phyloP scores from a whole-genome alignment of 2,113 vertebrate species.

The Nesogale talazaci region DNA sequence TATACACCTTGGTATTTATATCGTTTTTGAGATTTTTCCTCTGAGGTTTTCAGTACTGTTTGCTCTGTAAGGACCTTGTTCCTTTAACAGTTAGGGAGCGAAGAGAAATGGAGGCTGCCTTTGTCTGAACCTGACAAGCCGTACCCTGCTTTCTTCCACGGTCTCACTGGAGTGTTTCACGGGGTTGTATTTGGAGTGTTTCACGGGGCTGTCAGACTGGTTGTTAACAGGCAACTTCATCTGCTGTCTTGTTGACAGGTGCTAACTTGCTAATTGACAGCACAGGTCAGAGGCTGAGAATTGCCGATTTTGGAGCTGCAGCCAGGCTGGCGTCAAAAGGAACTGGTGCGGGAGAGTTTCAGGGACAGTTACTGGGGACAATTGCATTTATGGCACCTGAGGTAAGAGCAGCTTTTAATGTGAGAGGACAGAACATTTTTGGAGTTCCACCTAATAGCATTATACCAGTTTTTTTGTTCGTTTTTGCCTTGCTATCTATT shows the following conservation, averaged over 20 bases:
- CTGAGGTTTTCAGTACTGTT: not conserved
- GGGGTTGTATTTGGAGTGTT: too few species aligned
- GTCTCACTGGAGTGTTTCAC: not conserved
- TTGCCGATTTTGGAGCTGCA: constrained; percentile 94
- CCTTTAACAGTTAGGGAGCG: not conserved
- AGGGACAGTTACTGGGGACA: constrained; percentile 94
- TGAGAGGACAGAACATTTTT: not conserved
- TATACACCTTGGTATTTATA: not conserved
- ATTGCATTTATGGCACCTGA: constrained; percentile 96
- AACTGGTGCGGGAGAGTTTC: constrained; percentile 95
- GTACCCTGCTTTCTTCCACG: not conserved
- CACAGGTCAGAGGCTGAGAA: constrained; percentile 93
- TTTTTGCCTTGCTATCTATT: not conserved
- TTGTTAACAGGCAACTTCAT: constrained; percentile 62
- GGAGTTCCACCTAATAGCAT: not conserved
- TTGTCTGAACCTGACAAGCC: not conserved
- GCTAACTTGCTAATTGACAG: constrained; percentile 96
- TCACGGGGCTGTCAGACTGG: not conserved
- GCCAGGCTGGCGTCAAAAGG: constrained; percentile 94
- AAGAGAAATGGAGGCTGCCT: not conserved
- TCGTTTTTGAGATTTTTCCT: not conserved
- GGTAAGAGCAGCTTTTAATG: constrained; percentile 83
- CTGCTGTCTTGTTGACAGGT: constrained; percentile 85
- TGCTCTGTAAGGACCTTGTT: not conserved
- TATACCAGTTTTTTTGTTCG: not conserved